A percentile compares a stretch with the other conserved stretches of the same genome.
Conservation (phyloP, 2,888 invertebrate genomes). For the Cryptocheilus praepositus region DNA sequence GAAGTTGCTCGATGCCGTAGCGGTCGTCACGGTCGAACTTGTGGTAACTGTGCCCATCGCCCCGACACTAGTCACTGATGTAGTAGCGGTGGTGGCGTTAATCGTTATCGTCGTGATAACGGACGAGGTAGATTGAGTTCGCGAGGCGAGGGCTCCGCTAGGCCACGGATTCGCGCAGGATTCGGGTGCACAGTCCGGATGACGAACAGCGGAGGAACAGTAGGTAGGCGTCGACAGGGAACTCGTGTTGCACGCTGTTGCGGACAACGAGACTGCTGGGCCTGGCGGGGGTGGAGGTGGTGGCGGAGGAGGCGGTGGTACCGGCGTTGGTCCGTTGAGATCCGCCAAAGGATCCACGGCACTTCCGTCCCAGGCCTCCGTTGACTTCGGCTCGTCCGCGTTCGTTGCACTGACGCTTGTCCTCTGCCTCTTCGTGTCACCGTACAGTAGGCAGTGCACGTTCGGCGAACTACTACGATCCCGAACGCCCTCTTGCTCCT, state of each 20-base stretch:
- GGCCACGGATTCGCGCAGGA: conserved; percentile 46
- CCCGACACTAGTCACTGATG: conserved; percentile 35
- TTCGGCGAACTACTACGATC: conserved; percentile 85
- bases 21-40: conserved; percentile 37
- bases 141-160: conserved; percentile 28
- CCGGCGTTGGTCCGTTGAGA: conserved; percentile 6
- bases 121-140: conserved; percentile 51
- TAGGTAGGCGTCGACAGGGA: conserved; percentile 37
- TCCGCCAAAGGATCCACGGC: conserved; percentile 48
- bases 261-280: conserved; percentile 45
- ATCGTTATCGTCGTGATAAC: conserved; percentile 50
- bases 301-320: conserved; percentile 43
- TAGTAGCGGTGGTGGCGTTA: conserved; percentile 40
- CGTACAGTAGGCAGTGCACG: conserved; percentile 75
- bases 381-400: conserved; percentile 62
- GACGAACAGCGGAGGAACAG: conserved; percentile 38
- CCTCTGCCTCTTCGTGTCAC: conserved; percentile 70
- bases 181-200: conserved; percentile 44
- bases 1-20: conserved; percentile 39
- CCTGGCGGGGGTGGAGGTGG: conserved; percentile 47
- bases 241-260: conserved; percentile 25
- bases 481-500: conserved; percentile 85
- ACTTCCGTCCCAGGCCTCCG: conserved; percentile 67
- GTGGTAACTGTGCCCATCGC: conserved; percentile 45
- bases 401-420: conserved; percentile 56